Evolutionary conservation across 2,888 invertebrate species (phyloP).

Genomic region (Stramonita haemastoma): DNA sequence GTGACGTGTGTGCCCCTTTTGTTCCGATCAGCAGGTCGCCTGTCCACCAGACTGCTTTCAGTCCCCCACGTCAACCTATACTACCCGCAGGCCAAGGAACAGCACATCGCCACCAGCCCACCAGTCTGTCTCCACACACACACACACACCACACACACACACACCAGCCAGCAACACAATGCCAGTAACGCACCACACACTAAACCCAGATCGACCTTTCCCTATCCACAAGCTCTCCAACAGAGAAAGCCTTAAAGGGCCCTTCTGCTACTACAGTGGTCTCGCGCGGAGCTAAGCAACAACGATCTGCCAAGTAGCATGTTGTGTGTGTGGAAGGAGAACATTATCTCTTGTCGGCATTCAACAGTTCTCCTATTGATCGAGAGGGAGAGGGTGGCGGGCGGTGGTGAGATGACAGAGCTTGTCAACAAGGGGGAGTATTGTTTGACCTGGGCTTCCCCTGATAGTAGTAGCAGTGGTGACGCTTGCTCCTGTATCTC

Average conservation of each 20-base stretch:
- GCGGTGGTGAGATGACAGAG: neutral
- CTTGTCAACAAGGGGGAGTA: constrained; percentile 7
- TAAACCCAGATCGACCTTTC: neutral
- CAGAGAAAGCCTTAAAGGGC: neutral
- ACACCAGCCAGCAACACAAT: neutral
- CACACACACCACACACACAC: neutral
- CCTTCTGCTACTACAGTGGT: too few species aligned
- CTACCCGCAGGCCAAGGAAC: too few species aligned
- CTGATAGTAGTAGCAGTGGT: neutral
- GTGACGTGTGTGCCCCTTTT: too few species aligned
- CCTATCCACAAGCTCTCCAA: neutral
- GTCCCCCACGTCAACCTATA: too few species aligned
- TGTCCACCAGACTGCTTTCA: too few species aligned
- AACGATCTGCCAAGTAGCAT: too few species aligned
- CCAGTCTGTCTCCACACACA: too few species aligned
- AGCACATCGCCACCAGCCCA: too few species aligned
- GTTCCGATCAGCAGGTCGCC: too few species aligned
- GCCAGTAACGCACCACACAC: too few species aligned
- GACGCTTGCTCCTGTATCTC: neutral
- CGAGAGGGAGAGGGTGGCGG: neutral
- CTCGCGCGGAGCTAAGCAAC: too few species aligned
- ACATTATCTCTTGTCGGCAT: neutral
- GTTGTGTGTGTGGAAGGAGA: neutral
- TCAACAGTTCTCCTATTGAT: constrained; percentile 19
- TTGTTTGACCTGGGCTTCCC: neutral